Evolutionary conservation across 1,140 invertebrate genomes (phyloP), one percentile per base, ranked within the genome.

Genomic region (Caenorhabditis tropicalis): DNA sequence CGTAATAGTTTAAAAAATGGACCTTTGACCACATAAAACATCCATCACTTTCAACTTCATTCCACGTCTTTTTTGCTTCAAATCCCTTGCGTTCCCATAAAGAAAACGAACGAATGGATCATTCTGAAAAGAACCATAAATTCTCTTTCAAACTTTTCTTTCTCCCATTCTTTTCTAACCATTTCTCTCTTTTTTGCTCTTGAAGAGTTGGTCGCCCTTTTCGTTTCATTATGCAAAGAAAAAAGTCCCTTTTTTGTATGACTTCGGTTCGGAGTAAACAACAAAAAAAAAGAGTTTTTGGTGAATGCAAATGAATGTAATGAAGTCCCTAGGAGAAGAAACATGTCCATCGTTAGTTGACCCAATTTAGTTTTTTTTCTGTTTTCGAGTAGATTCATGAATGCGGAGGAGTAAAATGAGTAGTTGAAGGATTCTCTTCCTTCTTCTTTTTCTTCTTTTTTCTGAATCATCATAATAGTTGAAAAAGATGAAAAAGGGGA

Each of bases 161-260:
- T n/a, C 10, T 46, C 65, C n/a, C n/a, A n/a, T n/a, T n/a, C n/a
- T n/a, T 74, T 43, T 43, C 43, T n/a, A 43, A 24, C 36, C n/a
- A 39, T 74, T 74, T 74, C 24, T 74, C 36, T 43, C 7, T 36
- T 74, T 74, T 74, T 39, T 65, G 15, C 58, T 65, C 58, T 65
- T 65, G 58, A 10, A 15, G 2, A 21, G n/a, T 31, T 21, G n/a
- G 19, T 31, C 36, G 33, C n/a, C 65, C 36, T 74, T 74, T 74
- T n/a, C 36, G 65, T 46, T 74, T 74, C 65, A 74, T 74, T 74
- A 74, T 74, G 65, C 65, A 74, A 74, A 43, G 36, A 43, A 74
- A 74, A 43, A 43, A 43, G 33, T 31, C 65, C 29, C 33, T 10
- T 46, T 43, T 24, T 65, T 56, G 65, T 74, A 74, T 74, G 43